These are phyloP conservation scores for Ciconia maguari DNA, from an alignment of 2,113 vertebrate species.

Conservation along the genomic window DNA sequence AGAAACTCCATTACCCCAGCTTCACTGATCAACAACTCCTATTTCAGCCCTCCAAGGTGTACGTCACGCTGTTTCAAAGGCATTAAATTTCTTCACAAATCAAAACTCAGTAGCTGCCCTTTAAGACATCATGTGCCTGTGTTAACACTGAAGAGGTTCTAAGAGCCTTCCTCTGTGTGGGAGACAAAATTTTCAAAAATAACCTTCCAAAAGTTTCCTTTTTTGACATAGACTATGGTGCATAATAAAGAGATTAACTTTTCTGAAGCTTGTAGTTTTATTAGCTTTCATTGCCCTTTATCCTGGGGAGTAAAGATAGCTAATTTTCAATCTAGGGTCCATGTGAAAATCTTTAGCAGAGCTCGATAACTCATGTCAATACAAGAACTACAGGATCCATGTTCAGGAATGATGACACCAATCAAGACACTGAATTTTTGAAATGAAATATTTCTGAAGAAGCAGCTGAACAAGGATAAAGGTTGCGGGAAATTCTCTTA, in stretches of 20 bases:
- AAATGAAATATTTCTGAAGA: not conserved
- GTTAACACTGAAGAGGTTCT: not conserved
- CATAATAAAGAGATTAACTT: not conserved
- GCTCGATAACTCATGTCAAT: not conserved
- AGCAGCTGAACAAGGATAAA: not conserved
- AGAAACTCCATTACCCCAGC: not conserved
- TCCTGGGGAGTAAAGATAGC: not conserved
- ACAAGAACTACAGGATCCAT: not conserved
- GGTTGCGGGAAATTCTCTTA: not conserved
- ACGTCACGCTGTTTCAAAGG: not conserved
- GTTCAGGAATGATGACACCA: not conserved
- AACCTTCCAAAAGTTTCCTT: not conserved
- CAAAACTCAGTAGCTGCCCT: not conserved
- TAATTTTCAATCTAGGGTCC: not conserved
- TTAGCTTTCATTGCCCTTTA: not conserved
- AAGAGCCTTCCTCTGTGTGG: not conserved
- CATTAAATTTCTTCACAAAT: not conserved
- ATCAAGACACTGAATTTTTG: not conserved
- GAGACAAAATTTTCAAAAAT: not conserved
- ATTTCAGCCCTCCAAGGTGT: not conserved
- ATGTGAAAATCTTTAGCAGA: not conserved
- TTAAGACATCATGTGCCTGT: not conserved
- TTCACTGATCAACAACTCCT: not conserved
- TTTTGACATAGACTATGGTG: not conserved
- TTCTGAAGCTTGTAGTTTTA: not conserved